phyloP scores from a whole-genome alignment of 2,113 vertebrate genomes.

The Nothobranchius kuhntae region DNA sequence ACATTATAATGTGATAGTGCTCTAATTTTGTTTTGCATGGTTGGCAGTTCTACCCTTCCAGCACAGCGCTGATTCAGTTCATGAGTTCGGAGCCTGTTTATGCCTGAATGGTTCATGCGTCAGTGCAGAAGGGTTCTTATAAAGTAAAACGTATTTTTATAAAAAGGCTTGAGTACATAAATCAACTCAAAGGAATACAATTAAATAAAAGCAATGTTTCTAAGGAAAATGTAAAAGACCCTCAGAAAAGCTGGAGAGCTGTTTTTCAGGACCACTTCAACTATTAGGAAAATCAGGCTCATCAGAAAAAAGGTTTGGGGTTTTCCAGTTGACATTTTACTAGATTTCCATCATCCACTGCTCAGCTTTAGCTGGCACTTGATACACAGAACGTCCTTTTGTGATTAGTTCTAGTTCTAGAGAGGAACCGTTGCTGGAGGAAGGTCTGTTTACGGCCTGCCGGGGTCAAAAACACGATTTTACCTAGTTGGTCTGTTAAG shows the following conservation, averaged over 20 bases:
- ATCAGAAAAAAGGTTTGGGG: too few relatives aligned
- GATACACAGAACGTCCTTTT: too few relatives aligned
- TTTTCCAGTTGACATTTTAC: too few relatives aligned
- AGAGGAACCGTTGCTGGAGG: too few relatives aligned
- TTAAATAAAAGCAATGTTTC: background rate
- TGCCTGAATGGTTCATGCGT: background rate
- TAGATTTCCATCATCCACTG: background rate
- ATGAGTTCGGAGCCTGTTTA: background rate
- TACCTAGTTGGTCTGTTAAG: slow-evolving; percentile 3
- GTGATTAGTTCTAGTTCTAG: too few relatives aligned
- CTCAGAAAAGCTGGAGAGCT: background rate
- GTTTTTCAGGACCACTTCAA: too few relatives aligned
- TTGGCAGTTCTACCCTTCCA: background rate
- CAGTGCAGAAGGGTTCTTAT: background rate
- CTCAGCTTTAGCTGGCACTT: background rate
- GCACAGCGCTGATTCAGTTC: background rate
- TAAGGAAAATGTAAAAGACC: background rate
- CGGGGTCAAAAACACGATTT: background rate
- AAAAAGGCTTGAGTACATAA: background rate
- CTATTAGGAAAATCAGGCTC: too few relatives aligned
- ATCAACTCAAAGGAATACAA: background rate
- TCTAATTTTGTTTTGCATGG: too few relatives aligned
- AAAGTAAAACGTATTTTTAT: background rate
- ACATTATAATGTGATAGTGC: too few relatives aligned
- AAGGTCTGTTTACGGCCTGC: too few relatives aligned